Evolutionary conservation across 2,888 invertebrate genomes (phyloP).

Genomic region (Erebia palarica): DNA sequence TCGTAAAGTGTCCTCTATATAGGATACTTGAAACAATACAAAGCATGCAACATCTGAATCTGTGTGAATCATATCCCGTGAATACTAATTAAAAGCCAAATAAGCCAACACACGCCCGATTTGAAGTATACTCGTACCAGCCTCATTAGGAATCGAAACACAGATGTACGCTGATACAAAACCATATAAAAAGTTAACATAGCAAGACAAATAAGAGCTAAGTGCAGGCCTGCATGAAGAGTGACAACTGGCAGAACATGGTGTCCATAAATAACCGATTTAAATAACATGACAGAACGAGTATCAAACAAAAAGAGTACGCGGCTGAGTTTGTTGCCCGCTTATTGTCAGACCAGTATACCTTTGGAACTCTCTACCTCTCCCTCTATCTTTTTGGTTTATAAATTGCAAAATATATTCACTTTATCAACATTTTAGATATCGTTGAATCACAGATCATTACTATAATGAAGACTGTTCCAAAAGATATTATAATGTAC

Average conservation of each 20-base stretch:
- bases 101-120: background rate
- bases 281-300: conserved; percentile 25
- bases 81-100: conserved; percentile 30
- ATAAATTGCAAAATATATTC: too few relatives aligned
- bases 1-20: background rate
- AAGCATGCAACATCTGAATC: background rate
- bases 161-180: conserved; percentile 11
- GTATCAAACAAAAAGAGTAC: background rate
- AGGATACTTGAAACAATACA: background rate
- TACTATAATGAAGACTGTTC: background rate
- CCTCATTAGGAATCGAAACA: conserved; percentile 25
- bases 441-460: background rate
- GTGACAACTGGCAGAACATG: conserved; percentile 25
- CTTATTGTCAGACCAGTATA: background rate
- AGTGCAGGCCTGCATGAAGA: conserved; percentile 31
- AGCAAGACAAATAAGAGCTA: conserved; percentile 19
- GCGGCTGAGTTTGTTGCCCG: background rate
- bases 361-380: background rate
- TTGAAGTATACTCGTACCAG: background rate
- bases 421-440: background rate
- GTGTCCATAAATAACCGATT: background rate
- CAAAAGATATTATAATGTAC: background rate
- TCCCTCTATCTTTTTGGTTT: too few relatives aligned
- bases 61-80: conserved; percentile 3
- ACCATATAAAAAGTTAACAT: conserved; percentile 26